Evolutionary conservation across 2,113 vertebrate genomes (phyloP).

Genomic region (Sphyrna mokarran): DNA sequence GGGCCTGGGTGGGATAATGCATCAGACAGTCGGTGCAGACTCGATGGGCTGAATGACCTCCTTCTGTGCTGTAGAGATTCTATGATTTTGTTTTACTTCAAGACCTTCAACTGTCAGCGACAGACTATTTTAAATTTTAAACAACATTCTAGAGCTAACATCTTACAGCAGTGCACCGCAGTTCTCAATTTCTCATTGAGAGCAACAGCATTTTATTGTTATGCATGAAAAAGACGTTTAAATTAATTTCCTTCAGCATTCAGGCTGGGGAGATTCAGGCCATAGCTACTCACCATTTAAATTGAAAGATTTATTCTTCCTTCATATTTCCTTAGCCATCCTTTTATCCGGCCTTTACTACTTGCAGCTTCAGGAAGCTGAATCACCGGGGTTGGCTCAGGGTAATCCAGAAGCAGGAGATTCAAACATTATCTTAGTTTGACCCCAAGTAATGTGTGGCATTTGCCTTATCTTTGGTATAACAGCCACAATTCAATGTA

Average conservation of each 20-base stretch:
- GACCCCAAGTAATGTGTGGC: background rate
- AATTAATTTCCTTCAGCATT: background rate
- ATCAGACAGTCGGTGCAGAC: too few relatives aligned
- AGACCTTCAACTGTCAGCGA: background rate
- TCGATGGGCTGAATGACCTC: too few relatives aligned
- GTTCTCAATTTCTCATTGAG: background rate
- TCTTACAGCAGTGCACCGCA: background rate
- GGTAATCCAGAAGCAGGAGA: background rate
- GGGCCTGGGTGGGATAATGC: too few relatives aligned
- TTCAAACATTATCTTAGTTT: background rate
- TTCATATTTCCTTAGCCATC: background rate
- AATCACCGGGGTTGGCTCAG: background rate
- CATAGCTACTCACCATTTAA: background rate
- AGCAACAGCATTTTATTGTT: background rate
- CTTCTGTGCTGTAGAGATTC: too few relatives aligned
- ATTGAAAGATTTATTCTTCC: background rate
- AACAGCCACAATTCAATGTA: background rate
- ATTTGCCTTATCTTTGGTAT: background rate
- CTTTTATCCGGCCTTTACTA: background rate
- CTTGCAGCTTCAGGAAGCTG: background rate
- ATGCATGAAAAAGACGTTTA: background rate
- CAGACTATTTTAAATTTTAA: background rate
- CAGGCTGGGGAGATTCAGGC: background rate
- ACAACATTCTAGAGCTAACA: background rate
- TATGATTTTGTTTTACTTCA: background rate